Percentiles rank a stretch among this genome's conserved stretches.
Evolutionary conservation across 2,888 invertebrate genomes (phyloP).

Genomic region (Nysson spinosus): DNA sequence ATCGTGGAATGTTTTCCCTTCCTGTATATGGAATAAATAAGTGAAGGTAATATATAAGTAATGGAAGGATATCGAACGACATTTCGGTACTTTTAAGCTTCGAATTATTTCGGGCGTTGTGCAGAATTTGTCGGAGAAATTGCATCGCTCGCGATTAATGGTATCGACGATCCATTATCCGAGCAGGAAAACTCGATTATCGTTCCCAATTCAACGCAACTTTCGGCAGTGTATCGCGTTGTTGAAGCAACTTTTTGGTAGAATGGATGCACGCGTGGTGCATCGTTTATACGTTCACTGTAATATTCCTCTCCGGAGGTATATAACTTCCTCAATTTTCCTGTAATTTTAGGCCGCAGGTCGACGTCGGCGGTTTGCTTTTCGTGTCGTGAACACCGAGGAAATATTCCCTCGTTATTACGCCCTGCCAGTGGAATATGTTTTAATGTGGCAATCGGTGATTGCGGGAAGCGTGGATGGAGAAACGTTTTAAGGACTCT

Average conservation of each 20-base stretch:
- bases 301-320: not conserved
- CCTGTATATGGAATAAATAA: not conserved
- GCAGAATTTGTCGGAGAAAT: constrained; percentile 38
- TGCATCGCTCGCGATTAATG: constrained; percentile 41
- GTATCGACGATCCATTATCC: constrained; percentile 48
- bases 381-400: not conserved
- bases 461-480: not conserved
- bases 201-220: constrained; percentile 25
- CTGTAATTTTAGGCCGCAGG: constrained; percentile 3
- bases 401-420: not conserved
- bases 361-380: not conserved
- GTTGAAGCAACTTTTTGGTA: constrained; percentile 28
- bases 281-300: not conserved
- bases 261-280: too few relatives aligned
- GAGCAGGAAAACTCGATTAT: constrained; percentile 49
- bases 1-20: too few relatives aligned
- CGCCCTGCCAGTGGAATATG: not conserved
- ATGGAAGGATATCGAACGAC: not conserved
- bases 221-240: constrained; percentile 14
- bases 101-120: constrained; percentile 23
- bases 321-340: constrained; percentile 13
- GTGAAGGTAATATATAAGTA: not conserved
- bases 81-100: constrained; percentile 21
- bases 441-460: constrained; percentile 4
- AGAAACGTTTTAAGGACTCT: constrained; percentile 1